Percentiles rank a stretch among this genome's conserved stretches.
phyloP scores from a whole-genome alignment of 2,888 invertebrate species.

The Amphipyra berbera region DNA sequence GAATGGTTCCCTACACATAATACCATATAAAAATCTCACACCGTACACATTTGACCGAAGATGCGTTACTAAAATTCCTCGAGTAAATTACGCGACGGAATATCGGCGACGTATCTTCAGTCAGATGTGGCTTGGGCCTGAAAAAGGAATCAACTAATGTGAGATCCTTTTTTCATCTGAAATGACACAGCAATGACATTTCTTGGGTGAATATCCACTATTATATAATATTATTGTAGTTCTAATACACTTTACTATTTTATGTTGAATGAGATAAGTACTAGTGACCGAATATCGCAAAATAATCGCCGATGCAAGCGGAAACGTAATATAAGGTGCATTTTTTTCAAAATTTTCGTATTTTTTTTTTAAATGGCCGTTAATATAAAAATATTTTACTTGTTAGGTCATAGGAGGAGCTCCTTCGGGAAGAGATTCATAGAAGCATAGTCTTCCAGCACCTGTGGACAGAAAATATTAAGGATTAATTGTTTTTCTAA shows the following conservation, averaged over 20 bases:
- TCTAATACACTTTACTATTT: neutral
- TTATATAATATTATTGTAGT: neutral
- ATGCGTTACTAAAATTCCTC: too few species aligned
- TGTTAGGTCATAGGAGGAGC: conserved; percentile 88
- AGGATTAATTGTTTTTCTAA: too few species aligned
- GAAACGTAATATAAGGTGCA: conserved; percentile 23
- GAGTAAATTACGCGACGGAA: too few species aligned
- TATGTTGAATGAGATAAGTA: conserved; percentile 14
- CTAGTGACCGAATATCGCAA: conserved; percentile 35
- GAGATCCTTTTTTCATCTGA: neutral
- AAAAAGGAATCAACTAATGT: neutral
- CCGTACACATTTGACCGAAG: too few species aligned
- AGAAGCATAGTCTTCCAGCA: conserved; percentile 94
- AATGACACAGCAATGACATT: neutral
- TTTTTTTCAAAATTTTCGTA: conserved; percentile 19
- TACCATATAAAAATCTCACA: too few species aligned
- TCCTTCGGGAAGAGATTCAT: conserved; percentile 96
- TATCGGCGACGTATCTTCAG: too few species aligned
- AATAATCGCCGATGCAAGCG: conserved; percentile 37
- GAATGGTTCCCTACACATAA: too few species aligned
- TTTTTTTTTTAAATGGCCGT: conserved; percentile 40
- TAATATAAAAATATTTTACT: conserved; percentile 38
- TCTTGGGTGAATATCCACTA: conserved; percentile 11
- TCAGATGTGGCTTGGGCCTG: too few species aligned
- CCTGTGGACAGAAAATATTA: conserved; percentile 80